phyloP scores from a whole-genome alignment of 2,113 vertebrate genomes.

The Corvus hawaiiensis region DNA sequence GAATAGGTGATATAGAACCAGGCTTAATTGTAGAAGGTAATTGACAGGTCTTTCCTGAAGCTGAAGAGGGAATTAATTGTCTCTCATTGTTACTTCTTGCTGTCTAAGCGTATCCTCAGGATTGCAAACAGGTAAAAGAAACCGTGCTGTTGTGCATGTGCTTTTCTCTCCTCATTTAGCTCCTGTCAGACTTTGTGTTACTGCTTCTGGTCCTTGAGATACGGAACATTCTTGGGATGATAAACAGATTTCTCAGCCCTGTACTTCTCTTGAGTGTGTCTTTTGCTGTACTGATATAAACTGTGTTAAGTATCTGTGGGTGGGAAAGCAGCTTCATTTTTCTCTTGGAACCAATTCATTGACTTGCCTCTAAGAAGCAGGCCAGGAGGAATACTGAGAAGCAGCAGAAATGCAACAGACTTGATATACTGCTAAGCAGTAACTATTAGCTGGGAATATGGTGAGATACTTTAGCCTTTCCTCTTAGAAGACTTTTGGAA shows the following conservation, averaged over 20 bases:
- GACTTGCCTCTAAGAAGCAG: background rate
- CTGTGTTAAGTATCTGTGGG: background rate
- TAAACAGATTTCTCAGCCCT: background rate
- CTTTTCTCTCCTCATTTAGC: background rate
- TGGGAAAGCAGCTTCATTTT: background rate
- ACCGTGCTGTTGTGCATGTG: background rate
- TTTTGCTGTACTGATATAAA: background rate
- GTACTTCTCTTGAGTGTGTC: background rate
- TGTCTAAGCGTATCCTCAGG: background rate
- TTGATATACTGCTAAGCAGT: background rate
- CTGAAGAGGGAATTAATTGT: background rate
- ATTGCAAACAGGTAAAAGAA: background rate
- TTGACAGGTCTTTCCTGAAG: background rate
- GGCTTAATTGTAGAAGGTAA: constrained; percentile 1
- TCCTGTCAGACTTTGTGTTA: background rate
- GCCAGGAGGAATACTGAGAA: background rate
- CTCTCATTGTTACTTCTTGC: background rate
- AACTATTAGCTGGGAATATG: background rate
- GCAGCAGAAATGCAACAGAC: background rate
- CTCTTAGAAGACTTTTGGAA: background rate
- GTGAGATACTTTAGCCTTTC: background rate
- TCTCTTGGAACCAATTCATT: background rate
- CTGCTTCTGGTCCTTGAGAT: background rate
- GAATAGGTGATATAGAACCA: constrained; percentile 20
- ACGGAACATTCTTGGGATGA: background rate